Conservation (phyloP, 1,140 invertebrate genomes). For the Listronotus bonariensis region DNA sequence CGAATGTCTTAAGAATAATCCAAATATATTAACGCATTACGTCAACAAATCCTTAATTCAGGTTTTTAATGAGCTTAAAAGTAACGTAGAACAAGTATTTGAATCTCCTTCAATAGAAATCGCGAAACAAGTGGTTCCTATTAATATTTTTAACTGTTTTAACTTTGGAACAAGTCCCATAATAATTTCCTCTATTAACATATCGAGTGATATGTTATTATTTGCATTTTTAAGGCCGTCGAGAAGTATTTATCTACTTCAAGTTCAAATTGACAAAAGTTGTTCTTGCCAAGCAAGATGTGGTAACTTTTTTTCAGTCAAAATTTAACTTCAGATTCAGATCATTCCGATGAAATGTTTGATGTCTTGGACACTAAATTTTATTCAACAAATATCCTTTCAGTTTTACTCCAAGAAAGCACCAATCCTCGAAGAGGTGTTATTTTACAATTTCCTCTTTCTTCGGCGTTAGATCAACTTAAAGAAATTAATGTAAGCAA, state of each 20-base stretch:
- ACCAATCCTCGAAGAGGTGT: conserved; percentile 60
- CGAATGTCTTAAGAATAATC: conserved; percentile 69
- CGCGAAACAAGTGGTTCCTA: conserved; percentile 58
- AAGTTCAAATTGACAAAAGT: conserved; percentile 28
- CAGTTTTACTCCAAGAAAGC: conserved; percentile 70
- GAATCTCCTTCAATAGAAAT: conserved; percentile 69
- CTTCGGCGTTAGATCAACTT: conserved; percentile 56
- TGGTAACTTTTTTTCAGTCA: conserved; percentile 47
- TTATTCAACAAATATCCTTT: conserved; percentile 79
- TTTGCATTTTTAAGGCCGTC: conserved; percentile 42
- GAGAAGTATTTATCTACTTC: conserved; percentile 32
- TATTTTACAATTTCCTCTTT: conserved; percentile 71
- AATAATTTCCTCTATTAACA: conserved; percentile 53
- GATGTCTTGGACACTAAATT: conserved; percentile 70
- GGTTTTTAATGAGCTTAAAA: conserved; percentile 74
- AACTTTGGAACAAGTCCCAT: conserved; percentile 44
- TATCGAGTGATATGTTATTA: conserved; percentile 48
- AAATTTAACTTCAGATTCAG: background rate
- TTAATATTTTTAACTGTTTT: conserved; percentile 59
- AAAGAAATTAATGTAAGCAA: conserved; percentile 58
- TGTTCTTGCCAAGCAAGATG: conserved; percentile 14
- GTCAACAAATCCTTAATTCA: conserved; percentile 81
- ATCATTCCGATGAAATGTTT: conserved; percentile 57
- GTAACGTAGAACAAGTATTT: conserved; percentile 72
- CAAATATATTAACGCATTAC: conserved; percentile 75